Conservation (phyloP, 1,140 invertebrate genomes). For the Helicoverpa zea region DNA sequence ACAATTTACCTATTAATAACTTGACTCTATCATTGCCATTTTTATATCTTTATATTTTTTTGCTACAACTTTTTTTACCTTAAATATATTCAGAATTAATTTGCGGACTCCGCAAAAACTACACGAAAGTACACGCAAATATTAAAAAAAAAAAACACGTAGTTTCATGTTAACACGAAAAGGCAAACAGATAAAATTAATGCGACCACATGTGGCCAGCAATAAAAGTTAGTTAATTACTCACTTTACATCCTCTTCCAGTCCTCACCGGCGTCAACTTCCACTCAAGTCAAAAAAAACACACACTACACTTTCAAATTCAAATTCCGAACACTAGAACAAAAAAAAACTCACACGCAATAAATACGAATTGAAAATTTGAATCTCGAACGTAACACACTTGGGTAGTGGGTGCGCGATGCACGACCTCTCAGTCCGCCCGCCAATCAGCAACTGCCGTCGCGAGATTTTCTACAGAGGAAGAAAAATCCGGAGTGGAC, state of each 20-base stretch:
- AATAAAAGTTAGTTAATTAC: constrained; percentile 35
- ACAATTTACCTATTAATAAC: too few relatives aligned
- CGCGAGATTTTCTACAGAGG: constrained; percentile 10
- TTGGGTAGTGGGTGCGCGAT: neutral
- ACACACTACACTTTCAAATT: constrained; percentile 15
- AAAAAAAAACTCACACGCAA: neutral
- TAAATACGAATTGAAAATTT: neutral
- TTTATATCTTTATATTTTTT: too few relatives aligned
- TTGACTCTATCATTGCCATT: too few relatives aligned
- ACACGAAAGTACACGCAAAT: neutral
- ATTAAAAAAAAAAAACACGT: constrained; percentile 2
- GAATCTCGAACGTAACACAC: constrained; percentile 20
- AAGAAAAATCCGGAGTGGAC: constrained; percentile 12
- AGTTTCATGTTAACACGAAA: neutral
- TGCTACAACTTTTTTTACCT: too few relatives aligned
- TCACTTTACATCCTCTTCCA: constrained; percentile 23
- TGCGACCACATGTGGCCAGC: constrained; percentile 2
- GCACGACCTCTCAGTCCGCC: constrained; percentile 6
- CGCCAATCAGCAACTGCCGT: constrained; percentile 18
- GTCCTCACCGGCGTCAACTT: neutral
- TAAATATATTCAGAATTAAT: too few relatives aligned
- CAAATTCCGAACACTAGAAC: constrained; percentile 15
- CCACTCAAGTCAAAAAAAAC: constrained; percentile 11
- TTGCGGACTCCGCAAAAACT: neutral
- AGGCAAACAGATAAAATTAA: constrained; percentile 6